phyloP scores from a whole-genome alignment of 2,888 invertebrate species.

The Eristalis arbustorum region DNA sequence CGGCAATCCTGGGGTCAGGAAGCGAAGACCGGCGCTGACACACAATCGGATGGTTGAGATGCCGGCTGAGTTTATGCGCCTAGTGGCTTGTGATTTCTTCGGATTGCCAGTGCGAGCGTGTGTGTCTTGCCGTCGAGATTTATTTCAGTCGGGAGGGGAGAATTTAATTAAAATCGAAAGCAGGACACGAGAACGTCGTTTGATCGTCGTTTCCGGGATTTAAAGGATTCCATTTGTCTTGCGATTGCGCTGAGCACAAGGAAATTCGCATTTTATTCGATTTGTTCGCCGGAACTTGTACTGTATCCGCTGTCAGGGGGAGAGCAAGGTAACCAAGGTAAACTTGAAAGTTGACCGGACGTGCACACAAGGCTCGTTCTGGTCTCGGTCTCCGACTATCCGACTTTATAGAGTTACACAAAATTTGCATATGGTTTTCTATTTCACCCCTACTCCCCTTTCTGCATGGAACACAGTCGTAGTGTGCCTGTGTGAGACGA shows the following conservation, averaged over 20 bases:
- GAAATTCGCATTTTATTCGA: background rate
- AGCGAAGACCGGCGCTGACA: background rate
- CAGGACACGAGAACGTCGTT: constrained; percentile 7
- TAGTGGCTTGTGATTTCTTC: constrained; percentile 41
- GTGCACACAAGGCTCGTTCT: background rate
- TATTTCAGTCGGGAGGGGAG: constrained; percentile 25
- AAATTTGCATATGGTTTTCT: background rate
- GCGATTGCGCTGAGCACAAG: background rate
- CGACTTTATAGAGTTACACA: constrained; percentile 12
- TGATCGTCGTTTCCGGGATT: background rate
- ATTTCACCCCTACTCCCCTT: background rate
- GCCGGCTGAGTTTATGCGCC: constrained; percentile 47
- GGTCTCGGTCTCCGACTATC: background rate
- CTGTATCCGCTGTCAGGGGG: too few species aligned
- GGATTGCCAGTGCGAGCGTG: background rate
- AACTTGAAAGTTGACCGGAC: background rate
- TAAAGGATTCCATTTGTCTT: background rate
- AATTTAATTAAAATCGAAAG: constrained; percentile 53
- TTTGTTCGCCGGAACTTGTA: background rate
- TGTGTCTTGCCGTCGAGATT: background rate
- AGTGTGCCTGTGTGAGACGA: background rate
- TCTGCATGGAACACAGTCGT: background rate
- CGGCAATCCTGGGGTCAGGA: constrained; percentile 3
- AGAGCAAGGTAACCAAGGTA: background rate
- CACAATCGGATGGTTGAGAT: constrained; percentile 24